Evolutionary conservation across 2,797 vertebrate species (phyloP).

Genomic region (Tauraco hartlaubi): DNA sequence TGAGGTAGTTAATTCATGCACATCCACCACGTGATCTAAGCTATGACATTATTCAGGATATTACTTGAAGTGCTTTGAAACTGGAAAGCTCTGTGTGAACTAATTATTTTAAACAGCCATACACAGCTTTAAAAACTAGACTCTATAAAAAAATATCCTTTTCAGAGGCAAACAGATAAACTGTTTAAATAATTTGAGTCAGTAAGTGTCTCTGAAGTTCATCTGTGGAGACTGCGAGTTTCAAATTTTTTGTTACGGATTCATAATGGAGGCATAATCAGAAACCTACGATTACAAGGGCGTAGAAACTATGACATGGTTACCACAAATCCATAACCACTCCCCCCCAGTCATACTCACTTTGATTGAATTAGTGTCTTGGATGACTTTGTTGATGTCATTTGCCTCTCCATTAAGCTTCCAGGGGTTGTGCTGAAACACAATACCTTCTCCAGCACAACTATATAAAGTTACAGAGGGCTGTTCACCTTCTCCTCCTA

Average conservation of each 20-base stretch:
- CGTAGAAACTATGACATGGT: background rate
- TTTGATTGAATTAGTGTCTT: slow-evolving; percentile 91
- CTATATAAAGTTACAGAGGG: slow-evolving; percentile 89
- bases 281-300: background rate
- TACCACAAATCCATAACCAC: background rate
- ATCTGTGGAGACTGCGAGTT: background rate
- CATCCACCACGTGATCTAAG: background rate
- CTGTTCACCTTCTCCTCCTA: slow-evolving; percentile 84
- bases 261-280: background rate
- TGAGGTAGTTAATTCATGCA: background rate
- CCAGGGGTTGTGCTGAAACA: slow-evolving; percentile 92
- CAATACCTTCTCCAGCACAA: slow-evolving; percentile 93
- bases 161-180: background rate
- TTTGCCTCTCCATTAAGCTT: slow-evolving; percentile 88
- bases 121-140: background rate
- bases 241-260: background rate
- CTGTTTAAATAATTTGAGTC: background rate
- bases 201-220: background rate
- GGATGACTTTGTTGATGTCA: slow-evolving; percentile 93
- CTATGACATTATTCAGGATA: background rate
- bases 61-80: background rate
- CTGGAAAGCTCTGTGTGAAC: background rate
- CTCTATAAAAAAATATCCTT: background rate
- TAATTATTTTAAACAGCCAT: background rate
- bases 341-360: slow-evolving; percentile 73